These are phyloP conservation scores for Ageneiosus marmoratus DNA, from an alignment of 2,113 vertebrate genomes.

Conservation along the genomic window DNA sequence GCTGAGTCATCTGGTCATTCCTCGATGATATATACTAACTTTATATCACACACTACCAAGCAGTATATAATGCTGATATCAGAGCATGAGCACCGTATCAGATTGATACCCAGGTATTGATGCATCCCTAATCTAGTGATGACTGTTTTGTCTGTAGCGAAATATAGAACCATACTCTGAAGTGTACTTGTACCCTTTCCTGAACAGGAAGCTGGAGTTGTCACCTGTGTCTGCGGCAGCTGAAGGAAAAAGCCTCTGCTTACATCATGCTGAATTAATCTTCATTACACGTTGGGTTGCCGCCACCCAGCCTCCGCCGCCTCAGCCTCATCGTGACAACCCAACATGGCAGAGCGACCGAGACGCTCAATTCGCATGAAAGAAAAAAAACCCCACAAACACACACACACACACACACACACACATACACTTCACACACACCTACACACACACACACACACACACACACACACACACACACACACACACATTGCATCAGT, in stretches of 20 bases:
- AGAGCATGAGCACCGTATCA: background rate
- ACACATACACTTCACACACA: too few relatives aligned
- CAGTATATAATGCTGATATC: background rate
- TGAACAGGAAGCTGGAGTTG: slow-evolving; percentile 91
- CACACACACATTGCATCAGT: background rate
- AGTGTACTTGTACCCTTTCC: slow-evolving; percentile 42
- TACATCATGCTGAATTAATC: slow-evolving; percentile 92
- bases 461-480: too few relatives aligned
- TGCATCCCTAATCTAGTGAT: background rate
- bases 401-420: too few relatives aligned
- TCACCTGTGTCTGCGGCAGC: slow-evolving; percentile 90
- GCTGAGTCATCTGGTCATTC: background rate
- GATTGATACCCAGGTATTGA: background rate
- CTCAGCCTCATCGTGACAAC: slow-evolving; percentile 51
- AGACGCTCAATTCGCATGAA: slow-evolving; percentile 13
- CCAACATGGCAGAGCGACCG: slow-evolving; percentile 44
- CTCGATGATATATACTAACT: background rate
- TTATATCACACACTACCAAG: background rate
- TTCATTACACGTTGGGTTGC: slow-evolving; percentile 62
- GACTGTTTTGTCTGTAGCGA: background rate
- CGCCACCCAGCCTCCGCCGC: slow-evolving; percentile 39
- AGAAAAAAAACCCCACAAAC: background rate
- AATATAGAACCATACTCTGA: background rate
- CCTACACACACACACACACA: too few relatives aligned
- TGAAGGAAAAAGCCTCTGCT: slow-evolving; percentile 93